These are phyloP conservation scores for Gallinago stenura DNA, from an alignment of 2,797 vertebrate species.

Conservation along the genomic window DNA sequence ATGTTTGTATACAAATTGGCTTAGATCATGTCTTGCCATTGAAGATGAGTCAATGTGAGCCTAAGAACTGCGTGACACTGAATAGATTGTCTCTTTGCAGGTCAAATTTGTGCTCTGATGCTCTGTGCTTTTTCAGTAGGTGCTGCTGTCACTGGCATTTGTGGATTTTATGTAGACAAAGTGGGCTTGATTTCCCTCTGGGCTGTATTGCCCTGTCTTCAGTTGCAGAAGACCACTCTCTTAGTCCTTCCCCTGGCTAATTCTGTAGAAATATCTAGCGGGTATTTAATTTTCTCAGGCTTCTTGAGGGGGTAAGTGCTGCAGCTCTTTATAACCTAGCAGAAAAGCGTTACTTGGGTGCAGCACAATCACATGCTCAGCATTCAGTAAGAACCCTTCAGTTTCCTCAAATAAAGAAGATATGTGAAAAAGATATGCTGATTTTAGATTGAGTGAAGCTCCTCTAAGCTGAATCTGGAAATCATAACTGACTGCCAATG, in stretches of 20 bases:
- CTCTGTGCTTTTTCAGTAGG: not conserved
- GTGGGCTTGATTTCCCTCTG: not conserved
- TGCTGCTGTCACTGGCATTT: not conserved
- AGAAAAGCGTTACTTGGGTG: not conserved
- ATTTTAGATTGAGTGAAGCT: not conserved
- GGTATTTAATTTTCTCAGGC: not conserved
- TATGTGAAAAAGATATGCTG: not conserved
- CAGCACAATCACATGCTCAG: not conserved
- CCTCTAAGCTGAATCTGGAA: not conserved
- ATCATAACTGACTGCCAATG: not conserved
- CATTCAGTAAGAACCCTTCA: not conserved
- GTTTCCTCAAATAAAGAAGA: not conserved
- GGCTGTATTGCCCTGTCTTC: not conserved
- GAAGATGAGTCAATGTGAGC: not conserved
- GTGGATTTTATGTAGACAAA: not conserved
- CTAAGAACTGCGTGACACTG: not conserved
- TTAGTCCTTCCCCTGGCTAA: not conserved
- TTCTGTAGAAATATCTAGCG: not conserved
- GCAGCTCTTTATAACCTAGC: not conserved
- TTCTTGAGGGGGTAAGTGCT: not conserved
- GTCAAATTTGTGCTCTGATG: not conserved
- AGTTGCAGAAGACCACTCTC: not conserved
- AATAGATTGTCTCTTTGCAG: not conserved
- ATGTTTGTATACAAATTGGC: not conserved
- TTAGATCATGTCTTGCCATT: not conserved